Evolutionary conservation across 2,113 vertebrate species (phyloP), one percentile per base, ranked within the genome.

Genomic region (Callionymus lyra): DNA sequence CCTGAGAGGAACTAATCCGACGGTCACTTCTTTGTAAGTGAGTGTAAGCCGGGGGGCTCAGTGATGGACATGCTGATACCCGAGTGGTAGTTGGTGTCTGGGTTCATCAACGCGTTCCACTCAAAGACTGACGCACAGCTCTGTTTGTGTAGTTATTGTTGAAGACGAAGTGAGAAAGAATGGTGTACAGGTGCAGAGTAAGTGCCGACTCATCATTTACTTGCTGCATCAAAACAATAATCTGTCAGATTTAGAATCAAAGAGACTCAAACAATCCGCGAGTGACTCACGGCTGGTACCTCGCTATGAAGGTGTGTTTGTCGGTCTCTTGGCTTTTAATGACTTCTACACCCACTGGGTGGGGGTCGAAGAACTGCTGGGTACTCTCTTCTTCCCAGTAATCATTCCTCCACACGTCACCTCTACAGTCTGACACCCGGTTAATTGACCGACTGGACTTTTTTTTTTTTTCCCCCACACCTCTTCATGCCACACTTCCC

Each of bases 1-100:
- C 46, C 57, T 68, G 71, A 71, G 50, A 74, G 71, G 59, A 81
- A 81, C 64, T 69, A 56, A 82, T 79, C 71, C 62, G 35, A 65
- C 18, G 41, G 59, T 65, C 45, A 46, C 58, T 73, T 50, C 54
- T 68, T 77, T 76, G 70, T 73, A 73, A 80, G 57, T 54, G 63
- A 70, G 53, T 53, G 56, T 63, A 65, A 73, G 51, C 45, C 53
- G 14, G 41, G 50, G 41, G 65, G 63, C 18, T 56, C 38, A 44
- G 34, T 52, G 70, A 82, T 76, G 54, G 48, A 51, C 58, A 48
- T 50, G 21, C 43, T 44, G 51, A 79, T 80, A 69, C 43, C 19
- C 14, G 48, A 39, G 41, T 45, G 14, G 11, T 2, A 16, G 44
- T 56, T 53, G 12, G 16, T 6, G 32, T 53, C 39, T 4, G 27